These are phyloP conservation scores for Drosophila kambysellisi DNA, from an alignment of 2,888 invertebrate species.

Conservation along the genomic window DNA sequence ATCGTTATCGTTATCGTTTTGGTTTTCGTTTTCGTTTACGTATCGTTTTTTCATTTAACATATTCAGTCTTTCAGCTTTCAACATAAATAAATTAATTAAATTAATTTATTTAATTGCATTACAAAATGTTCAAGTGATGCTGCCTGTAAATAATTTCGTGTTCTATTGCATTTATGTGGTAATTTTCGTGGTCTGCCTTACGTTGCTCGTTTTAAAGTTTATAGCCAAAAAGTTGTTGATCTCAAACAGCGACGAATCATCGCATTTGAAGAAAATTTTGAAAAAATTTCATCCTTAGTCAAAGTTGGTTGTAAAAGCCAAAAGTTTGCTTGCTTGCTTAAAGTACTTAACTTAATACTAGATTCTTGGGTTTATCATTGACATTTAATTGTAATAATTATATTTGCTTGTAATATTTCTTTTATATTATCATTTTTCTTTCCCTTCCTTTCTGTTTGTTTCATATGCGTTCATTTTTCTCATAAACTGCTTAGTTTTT, in stretches of 20 bases:
- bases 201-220: conserved; percentile 75
- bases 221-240: conserved; percentile 77
- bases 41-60: conserved; percentile 74
- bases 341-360: conserved; percentile 65
- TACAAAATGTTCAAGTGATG: conserved; percentile 65
- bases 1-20: conserved; percentile 29
- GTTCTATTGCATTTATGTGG: conserved; percentile 81
- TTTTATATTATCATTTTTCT: conserved; percentile 17
- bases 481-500: conserved; percentile 55
- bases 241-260: conserved; percentile 38
- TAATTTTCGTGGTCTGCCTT: conserved; percentile 71
- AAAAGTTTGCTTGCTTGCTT: conserved; percentile 72
- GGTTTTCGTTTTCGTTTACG: conserved; percentile 30
- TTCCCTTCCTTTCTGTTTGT: background rate
- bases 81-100: conserved; percentile 82
- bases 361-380: conserved; percentile 55
- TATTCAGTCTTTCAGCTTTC: conserved; percentile 83
- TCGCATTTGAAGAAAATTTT: conserved; percentile 63
- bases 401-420: conserved; percentile 46
- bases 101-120: conserved; percentile 81
- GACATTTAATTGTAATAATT: conserved; percentile 78
- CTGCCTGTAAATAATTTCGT: conserved; percentile 79
- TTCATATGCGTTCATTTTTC: conserved; percentile 20
- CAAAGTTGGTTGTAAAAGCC: conserved; percentile 79
- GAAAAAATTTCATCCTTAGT: conserved; percentile 74